phyloP scores from a whole-genome alignment of 1,140 invertebrate species.

The Drosophila teissieri region DNA sequence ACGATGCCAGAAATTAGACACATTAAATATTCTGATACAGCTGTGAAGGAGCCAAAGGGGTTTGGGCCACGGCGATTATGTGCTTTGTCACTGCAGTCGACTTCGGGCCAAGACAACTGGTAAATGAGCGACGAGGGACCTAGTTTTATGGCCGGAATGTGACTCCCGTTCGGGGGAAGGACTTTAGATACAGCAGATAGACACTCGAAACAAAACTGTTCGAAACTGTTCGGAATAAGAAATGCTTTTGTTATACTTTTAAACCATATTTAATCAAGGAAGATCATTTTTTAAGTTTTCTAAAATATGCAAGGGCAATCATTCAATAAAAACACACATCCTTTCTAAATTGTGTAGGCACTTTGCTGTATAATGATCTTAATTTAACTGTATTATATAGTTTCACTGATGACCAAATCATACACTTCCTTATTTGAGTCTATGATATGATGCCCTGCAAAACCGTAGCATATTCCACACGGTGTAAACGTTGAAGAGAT shows the following conservation, averaged over 20 bases:
- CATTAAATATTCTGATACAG: conserved; percentile 69
- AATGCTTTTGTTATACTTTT: too few species aligned
- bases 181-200: conserved; percentile 16
- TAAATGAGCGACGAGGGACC: conserved; percentile 72
- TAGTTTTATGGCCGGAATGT: conserved; percentile 49
- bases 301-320: too few species aligned
- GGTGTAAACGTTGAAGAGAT: too few species aligned
- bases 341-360: too few species aligned
- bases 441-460: too few species aligned
- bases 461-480: too few species aligned
- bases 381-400: too few species aligned
- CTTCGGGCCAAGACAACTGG: conserved; percentile 28
- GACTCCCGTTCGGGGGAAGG: conserved; percentile 33
- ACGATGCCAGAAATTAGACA: conserved; percentile 66
- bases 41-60: conserved; percentile 38
- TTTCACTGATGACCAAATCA: too few species aligned
- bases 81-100: conserved; percentile 40
- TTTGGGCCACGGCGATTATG: conserved; percentile 57
- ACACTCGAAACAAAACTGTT: conserved; percentile 17
- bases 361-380: background rate
- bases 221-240: too few species aligned
- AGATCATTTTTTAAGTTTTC: too few species aligned
- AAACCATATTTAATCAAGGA: too few species aligned
- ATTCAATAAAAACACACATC: background rate
- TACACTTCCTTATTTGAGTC: too few species aligned